Evolutionary conservation across 2,888 invertebrate species (phyloP).

Genomic region (Drosophila picticornis): DNA sequence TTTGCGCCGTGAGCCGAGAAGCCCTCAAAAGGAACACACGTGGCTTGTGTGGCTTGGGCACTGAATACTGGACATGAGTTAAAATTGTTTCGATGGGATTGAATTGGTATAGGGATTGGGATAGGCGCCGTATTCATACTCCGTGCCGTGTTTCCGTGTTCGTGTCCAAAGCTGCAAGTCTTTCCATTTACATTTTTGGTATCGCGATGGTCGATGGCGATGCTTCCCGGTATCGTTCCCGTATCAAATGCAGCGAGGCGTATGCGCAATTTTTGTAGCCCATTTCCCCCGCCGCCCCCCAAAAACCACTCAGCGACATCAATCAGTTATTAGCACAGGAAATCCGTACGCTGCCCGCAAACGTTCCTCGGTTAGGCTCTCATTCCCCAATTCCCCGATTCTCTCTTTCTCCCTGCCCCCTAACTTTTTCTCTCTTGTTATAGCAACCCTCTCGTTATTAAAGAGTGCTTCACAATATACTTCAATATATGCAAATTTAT

Average conservation of each 20-base stretch:
- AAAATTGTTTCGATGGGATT: not conserved
- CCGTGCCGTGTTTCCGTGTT: slow-evolving; percentile 12
- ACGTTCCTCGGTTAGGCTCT: not conserved
- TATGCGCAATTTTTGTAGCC: slow-evolving; percentile 62
- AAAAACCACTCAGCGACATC: slow-evolving; percentile 48
- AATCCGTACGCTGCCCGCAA: slow-evolving; percentile 12
- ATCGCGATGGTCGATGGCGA: slow-evolving; percentile 16
- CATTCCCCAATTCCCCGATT: not conserved
- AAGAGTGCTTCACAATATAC: not conserved
- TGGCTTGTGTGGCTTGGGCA: no score
- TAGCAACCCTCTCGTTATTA: not conserved
- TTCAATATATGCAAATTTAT: not conserved
- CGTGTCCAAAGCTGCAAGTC: slow-evolving; percentile 61
- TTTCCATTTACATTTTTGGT: slow-evolving; percentile 61
- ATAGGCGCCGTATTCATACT: not conserved
- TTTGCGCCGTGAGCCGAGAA: slow-evolving; percentile 59
- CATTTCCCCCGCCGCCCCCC: not conserved
- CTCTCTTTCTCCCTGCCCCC: no score
- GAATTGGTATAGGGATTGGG: not conserved
- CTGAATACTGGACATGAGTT: slow-evolving; percentile 11
- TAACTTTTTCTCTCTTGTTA: not conserved
- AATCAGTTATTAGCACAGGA: slow-evolving; percentile 71
- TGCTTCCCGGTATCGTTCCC: slow-evolving; percentile 6
- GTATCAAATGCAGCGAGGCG: slow-evolving; percentile 61
- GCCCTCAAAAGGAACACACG: slow-evolving; percentile 48